A percentile compares a stretch with the other conserved stretches of the same genome.
phyloP scores from a whole-genome alignment of 2,888 invertebrate genomes.

The Ganaspis brasiliensis region DNA sequence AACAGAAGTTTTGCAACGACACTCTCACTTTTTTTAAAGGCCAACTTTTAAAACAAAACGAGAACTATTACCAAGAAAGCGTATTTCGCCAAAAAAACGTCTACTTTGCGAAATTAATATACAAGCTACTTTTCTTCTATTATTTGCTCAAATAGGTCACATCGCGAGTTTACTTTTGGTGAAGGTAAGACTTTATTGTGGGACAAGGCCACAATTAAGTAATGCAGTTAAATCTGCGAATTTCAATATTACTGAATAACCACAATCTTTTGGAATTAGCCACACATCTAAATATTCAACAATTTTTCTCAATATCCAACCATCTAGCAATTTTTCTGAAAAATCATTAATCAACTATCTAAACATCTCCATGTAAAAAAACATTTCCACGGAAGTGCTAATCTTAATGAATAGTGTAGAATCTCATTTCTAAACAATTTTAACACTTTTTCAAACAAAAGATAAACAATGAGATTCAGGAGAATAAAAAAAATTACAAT shows the following conservation, averaged over 20 bases:
- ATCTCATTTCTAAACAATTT: not conserved
- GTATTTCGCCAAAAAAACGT: not conserved
- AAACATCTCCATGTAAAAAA: not conserved
- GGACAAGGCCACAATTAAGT: slow-evolving; percentile 29
- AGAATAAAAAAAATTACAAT: not conserved
- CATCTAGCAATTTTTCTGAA: no score
- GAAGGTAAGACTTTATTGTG: slow-evolving; percentile 4
- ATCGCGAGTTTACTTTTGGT: slow-evolving; percentile 27
- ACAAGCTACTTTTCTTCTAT: slow-evolving; percentile 22
- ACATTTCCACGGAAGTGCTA: slow-evolving; percentile 21
- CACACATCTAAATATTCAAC: slow-evolving; percentile 1
- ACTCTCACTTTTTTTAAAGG: slow-evolving; percentile 9
- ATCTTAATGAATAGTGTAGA: slow-evolving; percentile 32
- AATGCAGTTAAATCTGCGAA: slow-evolving; percentile 21
- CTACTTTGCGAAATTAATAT: slow-evolving; percentile 25
- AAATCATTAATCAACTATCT: no score
- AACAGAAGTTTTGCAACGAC: not conserved
- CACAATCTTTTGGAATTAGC: no score
- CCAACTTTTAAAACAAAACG: not conserved
- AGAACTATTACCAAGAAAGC: not conserved
- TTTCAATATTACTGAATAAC: not conserved
- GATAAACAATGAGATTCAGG: not conserved
- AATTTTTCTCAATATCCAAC: not conserved
- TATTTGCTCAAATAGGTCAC: slow-evolving; percentile 33
- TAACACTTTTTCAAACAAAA: not conserved